Conservation (phyloP, 2,888 invertebrate species). For the Lasioglossum calceatum region DNA sequence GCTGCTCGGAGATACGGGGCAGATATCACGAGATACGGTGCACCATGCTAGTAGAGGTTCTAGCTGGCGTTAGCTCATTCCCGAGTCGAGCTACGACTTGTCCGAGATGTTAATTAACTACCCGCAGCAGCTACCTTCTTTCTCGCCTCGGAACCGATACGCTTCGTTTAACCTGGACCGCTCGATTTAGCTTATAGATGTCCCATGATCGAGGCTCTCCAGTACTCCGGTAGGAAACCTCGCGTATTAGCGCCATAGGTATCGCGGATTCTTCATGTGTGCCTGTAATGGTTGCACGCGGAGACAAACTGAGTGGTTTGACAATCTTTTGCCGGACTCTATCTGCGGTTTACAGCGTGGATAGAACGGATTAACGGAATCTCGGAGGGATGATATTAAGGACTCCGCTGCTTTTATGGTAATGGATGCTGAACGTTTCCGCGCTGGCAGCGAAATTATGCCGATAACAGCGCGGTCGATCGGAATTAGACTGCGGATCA, state of each 20-base stretch:
- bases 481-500: too few relatives aligned
- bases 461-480: background rate
- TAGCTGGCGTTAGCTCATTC: constrained; percentile 52
- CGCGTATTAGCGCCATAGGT: background rate
- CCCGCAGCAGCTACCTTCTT: constrained; percentile 68
- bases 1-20: constrained; percentile 41
- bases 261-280: background rate
- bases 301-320: background rate
- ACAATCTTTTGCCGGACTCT: background rate
- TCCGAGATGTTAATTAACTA: constrained; percentile 76
- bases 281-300: background rate
- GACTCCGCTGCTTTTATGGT: background rate
- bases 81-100: constrained; percentile 50
- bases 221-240: background rate
- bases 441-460: background rate
- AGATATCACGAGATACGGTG: constrained; percentile 61
- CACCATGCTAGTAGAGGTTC: constrained; percentile 30
- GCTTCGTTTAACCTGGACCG: constrained; percentile 64
- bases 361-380: background rate
- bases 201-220: background rate
- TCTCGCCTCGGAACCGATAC: constrained; percentile 66
- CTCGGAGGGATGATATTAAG: background rate
- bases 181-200: constrained; percentile 19
- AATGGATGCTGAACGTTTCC: background rate
- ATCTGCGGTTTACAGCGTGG: background rate